A percentile compares a stretch with the other conserved stretches of the same genome.
Evolutionary conservation across 1,140 invertebrate genomes (phyloP).

Genomic region (Scaptomyza hsui): DNA sequence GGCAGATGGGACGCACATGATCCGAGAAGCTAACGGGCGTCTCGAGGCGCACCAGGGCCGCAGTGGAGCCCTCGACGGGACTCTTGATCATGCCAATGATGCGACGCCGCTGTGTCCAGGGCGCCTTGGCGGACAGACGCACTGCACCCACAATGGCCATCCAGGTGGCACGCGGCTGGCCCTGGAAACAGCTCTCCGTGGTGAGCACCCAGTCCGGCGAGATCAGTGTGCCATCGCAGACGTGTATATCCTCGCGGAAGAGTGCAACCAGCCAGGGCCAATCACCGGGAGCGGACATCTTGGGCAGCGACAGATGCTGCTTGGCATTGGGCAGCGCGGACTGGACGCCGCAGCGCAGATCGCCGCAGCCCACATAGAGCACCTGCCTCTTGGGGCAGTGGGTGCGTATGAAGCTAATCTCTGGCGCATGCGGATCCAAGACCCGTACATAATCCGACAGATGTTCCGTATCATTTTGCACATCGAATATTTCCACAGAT

Average conservation of each 20-base stretch:
- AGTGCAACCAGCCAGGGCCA: constrained; percentile 96
- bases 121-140: constrained; percentile 90
- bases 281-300: constrained; percentile 90
- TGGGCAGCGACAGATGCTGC: constrained; percentile 85
- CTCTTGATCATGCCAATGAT: constrained; percentile 94
- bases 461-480: constrained; percentile 85
- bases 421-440: constrained; percentile 90
- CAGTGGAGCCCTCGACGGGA: constrained; percentile 93
- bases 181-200: constrained; percentile 95
- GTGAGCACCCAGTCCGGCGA: constrained; percentile 93
- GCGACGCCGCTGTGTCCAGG: constrained; percentile 94
- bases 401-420: constrained; percentile 91
- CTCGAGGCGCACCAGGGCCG: constrained; percentile 92
- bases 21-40: constrained; percentile 90
- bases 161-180: constrained; percentile 94
- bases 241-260: constrained; percentile 92
- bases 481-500: constrained; percentile 86
- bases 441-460: constrained; percentile 89
- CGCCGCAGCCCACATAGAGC: constrained; percentile 90
- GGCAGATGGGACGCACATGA: constrained; percentile 92
- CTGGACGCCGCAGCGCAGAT: constrained; percentile 92
- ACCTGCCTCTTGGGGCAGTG: constrained; percentile 91
- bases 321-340: constrained; percentile 86
- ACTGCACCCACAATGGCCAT: constrained; percentile 91
- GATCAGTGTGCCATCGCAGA: constrained; percentile 93